Conservation (phyloP, 1,140 invertebrate species). For the Drosophila trapezifrons region DNA sequence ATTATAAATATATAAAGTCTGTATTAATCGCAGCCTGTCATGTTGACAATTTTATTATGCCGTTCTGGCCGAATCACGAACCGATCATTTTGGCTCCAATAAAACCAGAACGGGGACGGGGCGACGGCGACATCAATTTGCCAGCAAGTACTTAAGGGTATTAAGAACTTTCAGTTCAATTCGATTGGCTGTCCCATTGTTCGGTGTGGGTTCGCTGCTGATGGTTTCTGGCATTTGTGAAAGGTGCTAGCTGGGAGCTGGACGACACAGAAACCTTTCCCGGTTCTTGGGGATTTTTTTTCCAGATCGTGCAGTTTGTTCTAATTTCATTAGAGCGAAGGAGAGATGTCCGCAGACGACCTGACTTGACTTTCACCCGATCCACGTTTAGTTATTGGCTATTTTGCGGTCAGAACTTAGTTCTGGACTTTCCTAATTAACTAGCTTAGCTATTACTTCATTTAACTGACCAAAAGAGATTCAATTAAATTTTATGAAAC, state of each 20-base stretch:
- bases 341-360: constrained; percentile 40
- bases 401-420: not conserved
- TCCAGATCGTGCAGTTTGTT: constrained; percentile 51
- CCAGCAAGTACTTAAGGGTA: constrained; percentile 39
- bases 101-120: constrained; percentile 1
- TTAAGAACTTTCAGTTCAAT: constrained; percentile 52
- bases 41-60: constrained; percentile 77
- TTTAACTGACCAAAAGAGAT: constrained; percentile 34
- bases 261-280: constrained; percentile 56
- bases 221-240: constrained; percentile 50
- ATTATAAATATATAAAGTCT: constrained; percentile 69
- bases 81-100: constrained; percentile 18
- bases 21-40: constrained; percentile 73
- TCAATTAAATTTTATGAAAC: constrained; percentile 50
- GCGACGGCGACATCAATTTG: constrained; percentile 57
- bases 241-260: constrained; percentile 47
- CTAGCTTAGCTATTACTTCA: constrained; percentile 35
- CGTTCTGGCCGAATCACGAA: constrained; percentile 54
- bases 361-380: constrained; percentile 65
- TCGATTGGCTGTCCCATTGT: constrained; percentile 29
- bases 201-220: constrained; percentile 21
- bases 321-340: constrained; percentile 49
- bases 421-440: constrained; percentile 56
- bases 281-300: constrained; percentile 11
- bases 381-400: constrained; percentile 19